A percentile compares a stretch with the other conserved stretches of the same genome.
Conservation (phyloP, 92 coral and sea anemone species). For the Virgularia gustaviana region DNA sequence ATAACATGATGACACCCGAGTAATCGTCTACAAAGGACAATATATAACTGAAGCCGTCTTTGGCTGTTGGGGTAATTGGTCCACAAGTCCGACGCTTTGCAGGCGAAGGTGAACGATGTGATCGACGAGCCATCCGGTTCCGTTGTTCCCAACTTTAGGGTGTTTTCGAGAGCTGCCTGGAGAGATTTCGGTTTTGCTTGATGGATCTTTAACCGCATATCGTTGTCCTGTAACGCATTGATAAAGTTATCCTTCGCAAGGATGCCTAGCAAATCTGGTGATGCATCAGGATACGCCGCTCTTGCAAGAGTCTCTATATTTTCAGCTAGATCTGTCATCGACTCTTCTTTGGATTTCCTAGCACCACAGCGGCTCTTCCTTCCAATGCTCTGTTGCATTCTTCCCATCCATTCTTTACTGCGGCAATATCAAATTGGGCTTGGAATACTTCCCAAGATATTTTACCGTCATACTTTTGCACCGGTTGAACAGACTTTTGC, state of each 20-base stretch:
- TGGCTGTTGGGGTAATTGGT: too few species aligned
- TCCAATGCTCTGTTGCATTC: conserved; percentile 18
- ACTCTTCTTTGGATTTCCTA: conserved; percentile 2
- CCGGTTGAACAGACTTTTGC: conserved; percentile 26
- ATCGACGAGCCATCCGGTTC: too few species aligned
- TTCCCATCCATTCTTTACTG: conserved; percentile 1
- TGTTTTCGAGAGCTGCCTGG: conserved; percentile 4
- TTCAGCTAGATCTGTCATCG: conserved; percentile 11
- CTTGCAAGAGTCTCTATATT: conserved; percentile 9
- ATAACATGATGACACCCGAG: too few species aligned
- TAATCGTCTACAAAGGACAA: too few species aligned
- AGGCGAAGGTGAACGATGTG: too few species aligned
- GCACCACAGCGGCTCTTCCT: conserved; percentile 14
- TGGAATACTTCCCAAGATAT: conserved; percentile 15
- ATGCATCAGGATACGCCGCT: conserved; percentile 4
- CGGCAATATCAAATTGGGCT: conserved; percentile 8
- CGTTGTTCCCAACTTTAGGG: conserved; percentile 11
- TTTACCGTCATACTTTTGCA: conserved; percentile 5
- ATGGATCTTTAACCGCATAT: conserved; percentile 7
- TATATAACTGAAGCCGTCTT: too few species aligned
- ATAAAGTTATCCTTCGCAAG: conserved; percentile 14
- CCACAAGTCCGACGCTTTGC: too few species aligned
- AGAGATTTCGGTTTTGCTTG: conserved; percentile 18
- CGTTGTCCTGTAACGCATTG: conserved; percentile 8
- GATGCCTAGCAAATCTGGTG: background rate